Evolutionary conservation across 2,113 vertebrate genomes (phyloP).

Genomic region (Cheilinus undulatus): DNA sequence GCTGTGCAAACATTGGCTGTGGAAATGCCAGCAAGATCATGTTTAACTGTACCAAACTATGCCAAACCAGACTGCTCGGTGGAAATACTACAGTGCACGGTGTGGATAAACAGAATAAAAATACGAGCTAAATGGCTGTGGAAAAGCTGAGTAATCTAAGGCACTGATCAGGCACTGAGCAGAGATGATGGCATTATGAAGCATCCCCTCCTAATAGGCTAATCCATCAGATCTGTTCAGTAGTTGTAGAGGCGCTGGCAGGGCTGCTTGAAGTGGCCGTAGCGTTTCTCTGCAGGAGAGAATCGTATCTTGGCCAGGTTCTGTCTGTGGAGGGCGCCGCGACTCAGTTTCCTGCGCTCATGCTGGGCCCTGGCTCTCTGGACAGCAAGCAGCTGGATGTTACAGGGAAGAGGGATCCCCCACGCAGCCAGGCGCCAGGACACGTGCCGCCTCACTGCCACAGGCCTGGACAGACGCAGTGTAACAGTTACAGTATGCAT

Average conservation of each 20-base stretch:
- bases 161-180: conserved; percentile 7
- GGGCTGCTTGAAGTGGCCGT: conserved; percentile 80
- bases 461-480: conserved; percentile 63
- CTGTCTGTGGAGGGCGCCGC: conserved; percentile 75
- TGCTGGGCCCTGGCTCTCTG: conserved; percentile 60
- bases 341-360: conserved; percentile 75
- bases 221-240: conserved; percentile 33
- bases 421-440: conserved; percentile 76
- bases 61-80: no score
- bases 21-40: no score
- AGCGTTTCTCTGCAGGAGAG: conserved; percentile 63
- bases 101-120: conserved; percentile 12
- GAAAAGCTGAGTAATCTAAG: conserved; percentile 37
- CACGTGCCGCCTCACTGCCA: conserved; percentile 61
- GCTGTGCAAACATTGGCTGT: no score
- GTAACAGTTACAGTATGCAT: not conserved
- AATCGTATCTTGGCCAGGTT: conserved; percentile 73
- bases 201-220: not conserved
- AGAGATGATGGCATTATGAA: not conserved
- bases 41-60: no score
- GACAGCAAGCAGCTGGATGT: conserved; percentile 47
- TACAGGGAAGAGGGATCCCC: conserved; percentile 61
- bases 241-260: conserved; percentile 79
- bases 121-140: not conserved
- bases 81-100: no score